Percentiles rank a stretch among this genome's conserved stretches.
phyloP scores from a whole-genome alignment of 2,888 invertebrate species.

The Balanococcus diminutus region DNA sequence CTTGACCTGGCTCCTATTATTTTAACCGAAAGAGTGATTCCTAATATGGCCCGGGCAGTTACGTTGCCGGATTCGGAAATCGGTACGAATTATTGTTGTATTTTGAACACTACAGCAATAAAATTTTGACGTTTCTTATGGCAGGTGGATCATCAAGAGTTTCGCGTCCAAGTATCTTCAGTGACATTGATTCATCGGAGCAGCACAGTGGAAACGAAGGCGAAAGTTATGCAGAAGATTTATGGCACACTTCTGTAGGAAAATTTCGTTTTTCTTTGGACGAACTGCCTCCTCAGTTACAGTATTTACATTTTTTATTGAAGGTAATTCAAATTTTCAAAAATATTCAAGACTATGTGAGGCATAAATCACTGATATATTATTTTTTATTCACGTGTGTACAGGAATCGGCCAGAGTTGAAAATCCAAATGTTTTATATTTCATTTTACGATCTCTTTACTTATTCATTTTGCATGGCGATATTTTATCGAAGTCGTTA shows the following conservation, averaged over 20 bases:
- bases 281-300: conserved; percentile 87
- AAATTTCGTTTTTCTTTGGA: conserved; percentile 90
- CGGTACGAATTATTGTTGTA: conserved; percentile 62
- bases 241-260: conserved; percentile 92
- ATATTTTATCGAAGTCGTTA: conserved; percentile 84
- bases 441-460: conserved; percentile 91
- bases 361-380: neutral
- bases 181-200: conserved; percentile 50
- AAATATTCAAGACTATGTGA: neutral
- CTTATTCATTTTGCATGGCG: conserved; percentile 89
- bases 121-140: conserved; percentile 61
- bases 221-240: conserved; percentile 69
- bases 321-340: conserved; percentile 8
- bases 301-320: conserved; percentile 63
- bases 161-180: conserved; percentile 47
- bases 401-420: conserved; percentile 78
- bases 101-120: conserved; percentile 67
- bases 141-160: neutral
- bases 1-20: conserved; percentile 86
- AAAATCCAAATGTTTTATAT: conserved; percentile 90
- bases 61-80: conserved; percentile 78
- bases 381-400: conserved; percentile 55
- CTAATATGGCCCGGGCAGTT: conserved; percentile 83
- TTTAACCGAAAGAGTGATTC: conserved; percentile 72
- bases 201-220: conserved; percentile 31